Percentiles rank a stretch among this genome's conserved stretches.
phyloP scores from a whole-genome alignment of 2,888 invertebrate genomes.

The Chymomyza amoena region DNA sequence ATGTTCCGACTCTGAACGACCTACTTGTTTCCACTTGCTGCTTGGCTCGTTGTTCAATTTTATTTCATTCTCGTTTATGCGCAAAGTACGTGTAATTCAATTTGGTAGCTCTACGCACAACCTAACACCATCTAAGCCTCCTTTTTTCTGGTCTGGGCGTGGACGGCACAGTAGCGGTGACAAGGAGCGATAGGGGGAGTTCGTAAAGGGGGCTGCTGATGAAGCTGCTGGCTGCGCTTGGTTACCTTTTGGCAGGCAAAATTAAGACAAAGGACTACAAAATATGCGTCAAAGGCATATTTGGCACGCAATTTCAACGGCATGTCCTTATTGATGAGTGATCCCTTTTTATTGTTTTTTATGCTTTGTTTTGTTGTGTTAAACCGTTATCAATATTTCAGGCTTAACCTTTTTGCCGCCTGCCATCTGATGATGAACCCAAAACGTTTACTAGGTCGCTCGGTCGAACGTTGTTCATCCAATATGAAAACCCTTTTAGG shows the following conservation, averaged over 20 bases:
- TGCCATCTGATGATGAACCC: not conserved
- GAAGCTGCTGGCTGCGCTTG: not conserved
- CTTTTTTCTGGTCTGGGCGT: not conserved
- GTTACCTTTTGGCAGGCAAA: constrained; percentile 32
- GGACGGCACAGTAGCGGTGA: constrained; percentile 6
- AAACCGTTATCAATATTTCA: constrained; percentile 65
- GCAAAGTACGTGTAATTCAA: constrained; percentile 75
- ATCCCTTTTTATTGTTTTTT: constrained; percentile 48
- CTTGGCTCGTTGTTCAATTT: constrained; percentile 35
- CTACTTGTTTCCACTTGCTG: not conserved
- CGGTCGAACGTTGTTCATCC: not conserved
- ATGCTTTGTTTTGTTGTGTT: not conserved
- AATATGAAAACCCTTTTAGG: constrained; percentile 9
- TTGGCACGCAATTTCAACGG: constrained; percentile 60
- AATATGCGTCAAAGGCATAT: constrained; percentile 69
- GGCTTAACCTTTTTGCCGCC: constrained; percentile 40
- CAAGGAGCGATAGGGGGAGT: not conserved
- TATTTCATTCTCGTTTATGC: constrained; percentile 59
- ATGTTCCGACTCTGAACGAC: too few relatives aligned
- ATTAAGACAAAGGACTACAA: constrained; percentile 61
- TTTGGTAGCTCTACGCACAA: constrained; percentile 61
- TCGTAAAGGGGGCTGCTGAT: not conserved
- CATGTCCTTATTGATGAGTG: constrained; percentile 65
- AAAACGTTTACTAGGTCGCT: not conserved
- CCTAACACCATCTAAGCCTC: not conserved